Evolutionary conservation across 2,888 invertebrate genomes (phyloP).

Genomic region (Drosophila leonis): DNA sequence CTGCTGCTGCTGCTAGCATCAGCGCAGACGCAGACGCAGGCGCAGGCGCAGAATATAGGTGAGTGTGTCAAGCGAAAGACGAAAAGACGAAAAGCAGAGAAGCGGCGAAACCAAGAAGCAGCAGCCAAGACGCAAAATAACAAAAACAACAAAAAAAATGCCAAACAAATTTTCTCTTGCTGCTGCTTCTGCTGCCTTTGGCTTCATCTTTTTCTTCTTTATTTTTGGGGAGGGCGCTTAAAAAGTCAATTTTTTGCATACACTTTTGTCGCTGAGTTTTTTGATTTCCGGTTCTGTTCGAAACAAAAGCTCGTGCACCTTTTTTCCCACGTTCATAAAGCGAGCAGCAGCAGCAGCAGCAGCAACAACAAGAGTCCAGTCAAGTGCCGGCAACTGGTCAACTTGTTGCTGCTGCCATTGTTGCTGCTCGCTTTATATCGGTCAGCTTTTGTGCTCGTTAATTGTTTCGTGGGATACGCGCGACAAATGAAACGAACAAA

Average conservation of each 20-base stretch:
- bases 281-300: conserved; percentile 68
- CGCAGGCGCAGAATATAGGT: conserved; percentile 84
- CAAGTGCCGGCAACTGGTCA: conserved; percentile 68
- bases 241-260: conserved; percentile 60
- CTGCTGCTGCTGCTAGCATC: conserved; percentile 68
- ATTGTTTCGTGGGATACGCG: conserved; percentile 72
- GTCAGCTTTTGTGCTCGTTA: conserved; percentile 63
- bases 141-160: conserved; percentile 15
- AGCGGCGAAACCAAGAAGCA: conserved; percentile 4
- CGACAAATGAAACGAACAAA: conserved; percentile 44
- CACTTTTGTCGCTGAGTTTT: conserved; percentile 50
- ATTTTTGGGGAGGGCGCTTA: conserved; percentile 21
- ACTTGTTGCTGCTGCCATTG: conserved; percentile 24
- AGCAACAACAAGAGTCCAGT: conserved; percentile 43
- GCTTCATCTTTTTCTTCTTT: conserved; percentile 21
- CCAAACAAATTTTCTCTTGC: conserved; percentile 71
- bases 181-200: conserved; percentile 8
- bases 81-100: conserved; percentile 19
- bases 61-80: conserved; percentile 79
- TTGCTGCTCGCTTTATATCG: conserved; percentile 47
- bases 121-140: conserved; percentile 24
- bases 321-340: conserved; percentile 79
- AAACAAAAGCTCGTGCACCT: conserved; percentile 62
- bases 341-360: conserved; percentile 26
- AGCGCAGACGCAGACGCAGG: conserved; percentile 48